Conservation (phyloP, 2,113 vertebrate species). For the Charadrius vociferus region DNA sequence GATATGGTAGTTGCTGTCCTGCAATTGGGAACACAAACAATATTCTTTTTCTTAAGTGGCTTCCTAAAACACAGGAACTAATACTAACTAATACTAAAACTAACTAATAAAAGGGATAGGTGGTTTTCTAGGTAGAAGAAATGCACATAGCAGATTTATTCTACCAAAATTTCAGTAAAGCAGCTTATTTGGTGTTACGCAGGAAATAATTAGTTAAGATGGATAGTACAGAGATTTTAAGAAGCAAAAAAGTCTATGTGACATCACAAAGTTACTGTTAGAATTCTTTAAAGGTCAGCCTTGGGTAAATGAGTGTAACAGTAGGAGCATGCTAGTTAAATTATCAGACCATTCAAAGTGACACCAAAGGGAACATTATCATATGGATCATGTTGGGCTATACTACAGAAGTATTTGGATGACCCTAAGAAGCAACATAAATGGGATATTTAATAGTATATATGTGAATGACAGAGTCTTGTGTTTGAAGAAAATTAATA, state of each 20-base stretch:
- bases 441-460: background rate
- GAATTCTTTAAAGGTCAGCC: background rate
- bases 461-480: background rate
- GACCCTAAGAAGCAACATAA: background rate
- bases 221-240: background rate
- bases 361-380: background rate
- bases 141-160: background rate
- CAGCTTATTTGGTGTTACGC: background rate
- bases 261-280: background rate
- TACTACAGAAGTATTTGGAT: background rate
- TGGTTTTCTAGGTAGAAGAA: background rate
- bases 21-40: background rate
- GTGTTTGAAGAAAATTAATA: background rate
- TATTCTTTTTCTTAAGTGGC: background rate
- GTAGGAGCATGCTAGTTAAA: background rate
- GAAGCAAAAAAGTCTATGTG: background rate
- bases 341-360: background rate
- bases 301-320: background rate
- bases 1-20: background rate
- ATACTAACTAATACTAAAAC: background rate
- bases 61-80: background rate
- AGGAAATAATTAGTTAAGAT: background rate
- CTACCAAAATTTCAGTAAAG: background rate
- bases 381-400: background rate
- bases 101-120: background rate